These are phyloP conservation scores for Drosophila busckii DNA, from an alignment of 1,140 invertebrate species.

Conservation along the genomic window DNA sequence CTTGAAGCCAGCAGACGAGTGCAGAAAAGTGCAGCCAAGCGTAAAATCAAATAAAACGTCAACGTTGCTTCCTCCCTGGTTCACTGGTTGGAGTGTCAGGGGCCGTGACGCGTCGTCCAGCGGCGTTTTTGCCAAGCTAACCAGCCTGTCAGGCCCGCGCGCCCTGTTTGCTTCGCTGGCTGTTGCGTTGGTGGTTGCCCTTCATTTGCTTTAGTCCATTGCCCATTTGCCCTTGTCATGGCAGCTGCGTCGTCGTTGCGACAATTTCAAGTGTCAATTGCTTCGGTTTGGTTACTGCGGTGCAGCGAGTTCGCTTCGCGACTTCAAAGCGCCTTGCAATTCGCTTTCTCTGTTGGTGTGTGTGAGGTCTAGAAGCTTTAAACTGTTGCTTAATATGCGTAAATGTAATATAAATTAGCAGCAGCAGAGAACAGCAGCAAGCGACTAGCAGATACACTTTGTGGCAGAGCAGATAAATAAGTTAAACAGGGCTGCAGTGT, in stretches of 20 bases:
- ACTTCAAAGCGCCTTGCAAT: conserved; percentile 17
- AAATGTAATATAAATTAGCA: too few relatives aligned
- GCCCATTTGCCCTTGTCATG: conserved; percentile 3
- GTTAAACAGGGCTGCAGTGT: too few relatives aligned
- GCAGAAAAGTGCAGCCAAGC: conserved; percentile 66
- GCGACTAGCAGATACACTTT: too few relatives aligned
- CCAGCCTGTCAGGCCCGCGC: conserved; percentile 23
- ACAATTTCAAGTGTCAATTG: conserved; percentile 69
- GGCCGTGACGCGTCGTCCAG: conserved; percentile 7
- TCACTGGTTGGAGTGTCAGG: too few relatives aligned
- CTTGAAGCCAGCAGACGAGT: conserved; percentile 31
- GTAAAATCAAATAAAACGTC: conserved; percentile 76
- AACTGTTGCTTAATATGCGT: conserved; percentile 30
- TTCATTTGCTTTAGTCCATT: neutral
- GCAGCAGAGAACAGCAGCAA: too few relatives aligned
- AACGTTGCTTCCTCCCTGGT: conserved; percentile 43
- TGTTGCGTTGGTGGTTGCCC: conserved; percentile 29
- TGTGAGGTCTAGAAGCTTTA: conserved; percentile 22
- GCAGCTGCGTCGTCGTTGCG: conserved; percentile 14
- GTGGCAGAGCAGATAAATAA: too few relatives aligned
- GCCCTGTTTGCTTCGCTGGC: conserved; percentile 3
- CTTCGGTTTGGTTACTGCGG: conserved; percentile 67
- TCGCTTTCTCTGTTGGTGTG: conserved; percentile 12
- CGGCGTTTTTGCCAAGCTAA: conserved; percentile 1
- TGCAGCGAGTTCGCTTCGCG: too few relatives aligned